Percentiles rank a stretch among this genome's conserved stretches.
phyloP scores from a whole-genome alignment of 2,113 vertebrate genomes.

The Acrocephalus arundinaceus region DNA sequence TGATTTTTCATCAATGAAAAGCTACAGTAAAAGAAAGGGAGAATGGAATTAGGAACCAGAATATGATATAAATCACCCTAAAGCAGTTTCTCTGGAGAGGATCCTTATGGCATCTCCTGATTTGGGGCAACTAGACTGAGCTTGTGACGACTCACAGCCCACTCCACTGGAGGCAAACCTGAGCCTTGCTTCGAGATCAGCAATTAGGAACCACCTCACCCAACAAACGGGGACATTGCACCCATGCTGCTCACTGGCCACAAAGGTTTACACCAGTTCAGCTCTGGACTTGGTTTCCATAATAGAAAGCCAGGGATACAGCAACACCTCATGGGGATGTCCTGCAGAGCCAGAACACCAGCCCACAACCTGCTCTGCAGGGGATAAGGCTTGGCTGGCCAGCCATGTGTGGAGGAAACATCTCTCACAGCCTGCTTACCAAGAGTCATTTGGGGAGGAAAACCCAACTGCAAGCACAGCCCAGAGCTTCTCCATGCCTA shows the following conservation, averaged over 20 bases:
- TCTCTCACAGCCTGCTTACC: background rate
- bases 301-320: background rate
- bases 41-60: background rate
- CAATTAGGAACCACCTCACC: background rate
- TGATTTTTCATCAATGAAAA: background rate
- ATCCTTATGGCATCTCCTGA: background rate
- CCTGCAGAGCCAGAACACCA: background rate
- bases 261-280: background rate
- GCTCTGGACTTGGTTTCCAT: background rate
- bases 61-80: background rate
- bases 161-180: background rate
- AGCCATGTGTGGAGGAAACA: background rate
- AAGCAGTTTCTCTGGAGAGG: background rate
- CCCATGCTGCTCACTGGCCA: accelerated
- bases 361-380: background rate
- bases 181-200: background rate
- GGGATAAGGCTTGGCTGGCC: background rate
- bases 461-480: background rate
- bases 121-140: background rate
- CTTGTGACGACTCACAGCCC: background rate
- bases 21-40: background rate
- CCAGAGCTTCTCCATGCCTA: background rate
- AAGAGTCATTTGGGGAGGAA: background rate
- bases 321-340: too few species aligned
- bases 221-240: background rate